Percentiles rank a stretch among this genome's conserved stretches.
phyloP scores from a whole-genome alignment of 2,888 invertebrate genomes.

The Seladonia tumulorum region DNA sequence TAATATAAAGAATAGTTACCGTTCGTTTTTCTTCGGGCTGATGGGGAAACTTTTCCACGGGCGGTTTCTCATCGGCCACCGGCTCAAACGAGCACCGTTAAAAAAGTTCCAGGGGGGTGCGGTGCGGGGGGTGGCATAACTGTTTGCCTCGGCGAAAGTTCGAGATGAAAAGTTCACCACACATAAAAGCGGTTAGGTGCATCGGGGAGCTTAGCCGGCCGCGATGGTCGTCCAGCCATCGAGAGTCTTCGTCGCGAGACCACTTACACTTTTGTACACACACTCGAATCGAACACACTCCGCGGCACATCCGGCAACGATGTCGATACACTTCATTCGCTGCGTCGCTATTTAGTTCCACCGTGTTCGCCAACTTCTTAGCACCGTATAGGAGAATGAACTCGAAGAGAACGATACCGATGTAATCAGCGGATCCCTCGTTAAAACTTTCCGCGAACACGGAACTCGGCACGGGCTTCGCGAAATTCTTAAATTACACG shows the following conservation, averaged over 20 bases:
- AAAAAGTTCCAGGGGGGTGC: slow-evolving; percentile 51
- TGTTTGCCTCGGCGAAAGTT: slow-evolving; percentile 30
- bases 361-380: background rate
- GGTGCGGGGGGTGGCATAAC: slow-evolving; percentile 2
- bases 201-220: slow-evolving; percentile 8
- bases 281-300: slow-evolving; percentile 18
- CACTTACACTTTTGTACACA: slow-evolving; percentile 1
- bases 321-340: background rate
- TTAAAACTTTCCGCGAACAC: background rate
- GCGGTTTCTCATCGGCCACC: slow-evolving; percentile 35
- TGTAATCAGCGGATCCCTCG: background rate
- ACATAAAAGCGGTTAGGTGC: slow-evolving; percentile 28
- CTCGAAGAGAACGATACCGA: background rate
- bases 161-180: slow-evolving; percentile 38
- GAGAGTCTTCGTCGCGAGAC: background rate
- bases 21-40: slow-evolving; percentile 18
- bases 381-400: background rate
- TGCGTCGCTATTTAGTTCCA: background rate
- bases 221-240: background rate
- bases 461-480: background rate
- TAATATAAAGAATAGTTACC: slow-evolving; percentile 23
- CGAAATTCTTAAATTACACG: background rate
- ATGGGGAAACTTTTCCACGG: slow-evolving; percentile 35
- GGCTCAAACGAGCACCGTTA: slow-evolving; percentile 23
- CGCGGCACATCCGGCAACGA: too few species aligned